Evolutionary conservation across 1,140 invertebrate species (phyloP), one percentile per base, ranked within the genome.

Genomic region (Tenebrio molitor): DNA sequence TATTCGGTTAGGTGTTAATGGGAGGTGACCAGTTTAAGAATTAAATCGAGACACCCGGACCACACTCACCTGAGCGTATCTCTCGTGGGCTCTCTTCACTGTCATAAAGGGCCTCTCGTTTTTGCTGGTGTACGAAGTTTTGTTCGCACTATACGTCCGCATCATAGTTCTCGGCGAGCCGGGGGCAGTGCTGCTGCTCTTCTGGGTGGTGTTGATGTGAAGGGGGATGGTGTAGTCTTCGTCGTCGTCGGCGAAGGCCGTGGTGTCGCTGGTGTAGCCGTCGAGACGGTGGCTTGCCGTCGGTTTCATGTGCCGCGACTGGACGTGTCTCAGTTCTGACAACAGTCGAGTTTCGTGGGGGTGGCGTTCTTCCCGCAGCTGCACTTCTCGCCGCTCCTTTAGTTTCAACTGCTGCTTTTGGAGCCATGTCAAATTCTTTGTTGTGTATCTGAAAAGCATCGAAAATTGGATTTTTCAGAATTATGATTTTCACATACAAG

Each of bases 391-490:
- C 81, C 90, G 83, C 82, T 91, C 88, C 78, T 89, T 86, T 1
- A 94, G 84, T 78, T 93, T 93, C 78, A 91, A 86, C 79, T 94
- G 92, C 78, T 94, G 92, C 72, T 91, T 87, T 80, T 92, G 91
- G 63, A 93, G 83, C 92, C 92, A 93, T 14, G 91, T 92, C 53
- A 92, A 80, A 12, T 85, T 85, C 12, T 85, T 85, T 64, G 72
- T 67, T 6, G 75, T 67, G 53, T 71, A 74, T 17, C 72, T 74
- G 53, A 4, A 76, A 46, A 4, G 14, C 14, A 41, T 4, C 7
- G 29, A 4, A 36, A 65, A 65, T 65, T 15, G 5, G 34, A n/a
- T n/a, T n/a, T n/a, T n/a, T n/a, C n/a, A n/a, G n/a, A n/a, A n/a
- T n/a, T n/a, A n/a, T n/a, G n/a, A n/a, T n/a, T n/a, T n/a, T n/a